Conservation (phyloP, 2,888 invertebrate species). For the Melanargia galathea region DNA sequence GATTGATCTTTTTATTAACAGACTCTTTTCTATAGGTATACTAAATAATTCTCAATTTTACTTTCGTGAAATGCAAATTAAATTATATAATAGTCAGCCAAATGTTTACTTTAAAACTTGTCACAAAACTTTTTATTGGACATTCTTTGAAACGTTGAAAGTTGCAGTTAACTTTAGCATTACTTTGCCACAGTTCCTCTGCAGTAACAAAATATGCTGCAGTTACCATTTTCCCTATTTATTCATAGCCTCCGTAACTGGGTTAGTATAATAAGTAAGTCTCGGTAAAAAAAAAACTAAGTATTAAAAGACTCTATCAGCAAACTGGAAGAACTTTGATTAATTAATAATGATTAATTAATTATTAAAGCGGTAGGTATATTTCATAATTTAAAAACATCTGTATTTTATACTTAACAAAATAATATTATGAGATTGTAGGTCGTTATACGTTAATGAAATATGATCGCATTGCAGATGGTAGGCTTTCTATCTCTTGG, state of each 20-base stretch:
- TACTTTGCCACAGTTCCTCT: slow-evolving; percentile 2
- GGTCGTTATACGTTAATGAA: slow-evolving; percentile 23
- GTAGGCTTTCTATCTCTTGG: slow-evolving; percentile 14
- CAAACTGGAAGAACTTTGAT: too few relatives aligned
- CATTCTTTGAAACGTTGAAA: slow-evolving; percentile 5
- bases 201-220: background rate
- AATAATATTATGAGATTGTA: slow-evolving; percentile 11
- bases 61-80: background rate
- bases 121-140: background rate
- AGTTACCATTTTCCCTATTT: background rate
- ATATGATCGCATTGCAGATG: slow-evolving; percentile 28
- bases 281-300: background rate
- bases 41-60: too few relatives aligned
- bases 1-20: background rate
- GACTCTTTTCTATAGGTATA: background rate
- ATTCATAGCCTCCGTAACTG: background rate
- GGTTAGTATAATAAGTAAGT: background rate
- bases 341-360: too few relatives aligned
- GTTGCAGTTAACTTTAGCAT: background rate
- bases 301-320: background rate
- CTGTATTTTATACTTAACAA: slow-evolving; percentile 3
- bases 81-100: background rate
- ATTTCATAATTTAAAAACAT: too few relatives aligned
- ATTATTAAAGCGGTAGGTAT: too few relatives aligned
- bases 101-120: background rate